Base-by-base conservation (phyloP, 2,888 invertebrate species). In the Blera fallax region DNA sequence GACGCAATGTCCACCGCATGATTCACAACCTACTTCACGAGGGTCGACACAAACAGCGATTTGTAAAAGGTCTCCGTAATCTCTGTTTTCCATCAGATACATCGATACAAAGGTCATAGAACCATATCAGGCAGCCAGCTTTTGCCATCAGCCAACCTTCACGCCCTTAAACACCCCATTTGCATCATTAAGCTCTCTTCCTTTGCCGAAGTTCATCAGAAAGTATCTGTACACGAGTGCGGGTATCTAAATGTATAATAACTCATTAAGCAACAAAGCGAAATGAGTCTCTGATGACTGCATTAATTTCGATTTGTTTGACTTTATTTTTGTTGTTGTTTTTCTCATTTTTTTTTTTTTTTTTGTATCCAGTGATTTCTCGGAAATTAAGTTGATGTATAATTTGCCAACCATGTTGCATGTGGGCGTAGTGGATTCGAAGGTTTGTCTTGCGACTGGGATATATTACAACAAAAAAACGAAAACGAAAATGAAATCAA, bases 231-330 rank as follows among this genome's bases (percentile, higher is more conserved):
- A 24, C 7, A 52, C 16, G n/a, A 43, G 32, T 50, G 40, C 8
- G 34, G 32, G 65, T 34, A 65, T 50, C 56, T 60, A 29, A 64
- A 56, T 43, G 70, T 54, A 78, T 62, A 72, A 83, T 73, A 83
- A 78, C 83, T 83, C 78, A 83, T 83, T 82, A 52, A 81, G 52
- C 73, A 73, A 73, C 78, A 82, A 78, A 78, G 65, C 70, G 21
- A 45, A 77, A 52, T 83, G 72, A 21, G 77, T 45, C 18, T 56
- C 56, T 67, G 83, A 83, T 73, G 83, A 83, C 67, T 78, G 73
- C 82, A 78, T 83, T 83, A 83, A 83, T 78, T 78, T 65, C 60
- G 78, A 67, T 72, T 72, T 83, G 82, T 73, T 78, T 73, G 82
- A 77, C 64, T 64, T 82, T 76, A 24, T 58, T 80, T 50, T 29